A percentile compares a stretch with the other conserved stretches of the same genome.
phyloP scores from a whole-genome alignment of 2,888 invertebrate species.

The Galeopsomyia nigrocyanea region DNA sequence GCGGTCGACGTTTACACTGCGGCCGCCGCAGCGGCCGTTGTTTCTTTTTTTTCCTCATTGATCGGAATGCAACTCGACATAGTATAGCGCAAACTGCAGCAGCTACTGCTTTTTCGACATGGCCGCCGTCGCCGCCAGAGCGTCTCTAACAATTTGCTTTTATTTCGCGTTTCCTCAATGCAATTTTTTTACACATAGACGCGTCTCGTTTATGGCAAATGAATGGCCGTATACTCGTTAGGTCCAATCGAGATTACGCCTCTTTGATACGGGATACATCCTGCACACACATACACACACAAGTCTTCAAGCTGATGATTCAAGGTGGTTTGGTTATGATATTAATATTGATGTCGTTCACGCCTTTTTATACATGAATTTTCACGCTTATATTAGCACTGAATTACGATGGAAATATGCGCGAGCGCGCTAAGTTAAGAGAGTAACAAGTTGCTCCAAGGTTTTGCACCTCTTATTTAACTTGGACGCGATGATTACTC shows the following conservation, averaged over 20 bases:
- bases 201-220: slow-evolving; percentile 36
- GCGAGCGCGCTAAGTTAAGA: slow-evolving; percentile 10
- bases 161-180: neutral
- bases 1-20: slow-evolving; percentile 54
- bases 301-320: slow-evolving; percentile 22
- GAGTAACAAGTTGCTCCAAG: slow-evolving; percentile 32
- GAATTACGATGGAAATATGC: slow-evolving; percentile 35
- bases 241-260: slow-evolving; percentile 1
- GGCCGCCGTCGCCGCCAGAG: too few species aligned
- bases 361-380: slow-evolving; percentile 33
- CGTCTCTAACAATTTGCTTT: slow-evolving; percentile 18
- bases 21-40: slow-evolving; percentile 33
- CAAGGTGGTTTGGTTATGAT: slow-evolving; percentile 38
- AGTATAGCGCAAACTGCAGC: slow-evolving; percentile 30
- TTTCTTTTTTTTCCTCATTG: slow-evolving; percentile 55
- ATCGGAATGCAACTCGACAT: slow-evolving; percentile 56
- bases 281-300: neutral
- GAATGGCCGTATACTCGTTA: slow-evolving; percentile 27
- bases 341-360: slow-evolving; percentile 39
- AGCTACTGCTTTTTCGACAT: slow-evolving; percentile 20
- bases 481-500: too few species aligned
- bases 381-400: slow-evolving; percentile 38
- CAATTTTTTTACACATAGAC: slow-evolving; percentile 20
- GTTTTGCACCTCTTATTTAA: slow-evolving; percentile 34
- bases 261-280: slow-evolving; percentile 4